These are phyloP conservation scores for Champsocephalus gunnari DNA, from an alignment of 2,797 vertebrate species.

Conservation along the genomic window DNA sequence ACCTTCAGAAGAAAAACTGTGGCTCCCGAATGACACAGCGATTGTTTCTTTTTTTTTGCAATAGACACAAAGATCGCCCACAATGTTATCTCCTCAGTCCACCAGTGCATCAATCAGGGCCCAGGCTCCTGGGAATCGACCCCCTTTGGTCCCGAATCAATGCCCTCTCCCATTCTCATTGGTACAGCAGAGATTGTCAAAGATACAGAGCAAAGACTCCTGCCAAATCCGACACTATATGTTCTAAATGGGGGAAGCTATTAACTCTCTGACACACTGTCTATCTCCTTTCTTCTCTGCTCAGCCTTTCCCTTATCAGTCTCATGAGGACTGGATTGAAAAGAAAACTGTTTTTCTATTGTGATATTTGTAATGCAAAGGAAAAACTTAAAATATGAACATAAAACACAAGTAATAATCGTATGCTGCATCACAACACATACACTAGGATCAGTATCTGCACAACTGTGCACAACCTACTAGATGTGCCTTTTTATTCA, in stretches of 20 bases:
- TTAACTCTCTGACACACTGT: constrained; percentile 76
- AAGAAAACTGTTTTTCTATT: constrained; percentile 8
- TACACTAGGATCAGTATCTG: not conserved
- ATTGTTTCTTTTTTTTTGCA: constrained; percentile 74
- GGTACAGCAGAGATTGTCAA: constrained; percentile 81
- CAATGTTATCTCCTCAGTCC: constrained; percentile 86
- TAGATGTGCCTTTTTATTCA: not conserved
- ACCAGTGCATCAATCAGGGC: constrained; percentile 83
- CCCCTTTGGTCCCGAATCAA: constrained; percentile 80
- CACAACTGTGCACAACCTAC: not conserved
- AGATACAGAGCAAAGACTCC: constrained; percentile 75
- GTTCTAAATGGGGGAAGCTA: constrained; percentile 74
- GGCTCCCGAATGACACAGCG: constrained; percentile 56
- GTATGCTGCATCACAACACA: not conserved
- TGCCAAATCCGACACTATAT: constrained; percentile 63
- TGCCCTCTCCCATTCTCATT: constrained; percentile 79
- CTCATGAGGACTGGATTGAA: constrained; percentile 30
- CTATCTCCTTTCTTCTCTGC: constrained; percentile 45
- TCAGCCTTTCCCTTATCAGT: constrained; percentile 57
- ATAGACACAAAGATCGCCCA: constrained; percentile 81
- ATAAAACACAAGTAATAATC: not conserved
- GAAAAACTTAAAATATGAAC: not conserved
- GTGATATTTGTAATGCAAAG: not conserved
- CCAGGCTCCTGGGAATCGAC: constrained; percentile 79
- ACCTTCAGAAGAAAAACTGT: constrained; percentile 71